Evolutionary conservation across 64 coral and sea anemone species (phyloP).

Genomic region (Montipora cactus): DNA sequence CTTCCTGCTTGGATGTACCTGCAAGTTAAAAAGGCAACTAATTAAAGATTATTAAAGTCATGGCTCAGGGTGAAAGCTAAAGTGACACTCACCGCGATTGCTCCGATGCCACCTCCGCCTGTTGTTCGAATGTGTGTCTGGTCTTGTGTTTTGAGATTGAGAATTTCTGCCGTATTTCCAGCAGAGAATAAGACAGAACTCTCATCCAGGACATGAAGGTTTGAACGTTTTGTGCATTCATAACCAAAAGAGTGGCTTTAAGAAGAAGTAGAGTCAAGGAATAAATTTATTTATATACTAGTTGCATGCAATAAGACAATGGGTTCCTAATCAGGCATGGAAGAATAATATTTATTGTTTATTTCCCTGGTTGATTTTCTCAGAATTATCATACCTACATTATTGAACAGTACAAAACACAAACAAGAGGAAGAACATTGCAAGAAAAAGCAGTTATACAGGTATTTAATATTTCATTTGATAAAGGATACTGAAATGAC

Average conservation of each 20-base stretch:
- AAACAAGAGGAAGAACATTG: background rate
- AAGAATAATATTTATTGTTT: too few species aligned
- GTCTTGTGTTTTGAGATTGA: conserved; percentile 89
- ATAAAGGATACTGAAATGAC: conserved; percentile 96
- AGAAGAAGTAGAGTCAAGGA: conserved; percentile 55
- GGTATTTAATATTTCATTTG: too few species aligned
- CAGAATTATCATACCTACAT: too few species aligned
- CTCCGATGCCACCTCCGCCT: conserved; percentile 93
- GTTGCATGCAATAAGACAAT: background rate
- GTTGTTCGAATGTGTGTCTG: conserved; percentile 92
- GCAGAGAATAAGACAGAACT: conserved; percentile 93
- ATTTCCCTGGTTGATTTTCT: too few species aligned
- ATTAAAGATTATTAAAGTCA: background rate
- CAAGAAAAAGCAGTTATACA: background rate
- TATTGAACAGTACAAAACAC: too few species aligned
- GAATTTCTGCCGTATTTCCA: conserved; percentile 87
- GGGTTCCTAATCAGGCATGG: background rate
- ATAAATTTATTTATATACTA: background rate
- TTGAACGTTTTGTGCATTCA: conserved; percentile 96
- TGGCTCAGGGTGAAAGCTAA: background rate
- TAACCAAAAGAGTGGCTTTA: conserved; percentile 97
- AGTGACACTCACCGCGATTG: conserved; percentile 83
- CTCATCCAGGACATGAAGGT: conserved; percentile 95
- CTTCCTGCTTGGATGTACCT: conserved; percentile 95
- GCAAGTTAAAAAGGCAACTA: background rate